Conservation (phyloP, 2,797 vertebrate genomes). For the Agapornis canus region DNA sequence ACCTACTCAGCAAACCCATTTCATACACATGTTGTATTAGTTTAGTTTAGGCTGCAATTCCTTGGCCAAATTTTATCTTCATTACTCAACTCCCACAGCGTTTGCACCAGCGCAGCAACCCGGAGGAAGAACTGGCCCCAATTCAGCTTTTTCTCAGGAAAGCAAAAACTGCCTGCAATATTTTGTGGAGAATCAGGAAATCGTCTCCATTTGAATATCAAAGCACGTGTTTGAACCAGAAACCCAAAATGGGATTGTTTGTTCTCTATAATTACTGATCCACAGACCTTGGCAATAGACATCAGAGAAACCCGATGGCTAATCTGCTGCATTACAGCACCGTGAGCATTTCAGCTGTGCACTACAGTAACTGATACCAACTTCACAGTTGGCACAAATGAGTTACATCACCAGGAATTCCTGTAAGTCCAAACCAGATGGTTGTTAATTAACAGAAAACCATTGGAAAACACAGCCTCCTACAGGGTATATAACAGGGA, state of each 20-base stretch:
- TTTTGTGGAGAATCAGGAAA: background rate
- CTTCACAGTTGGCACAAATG: background rate
- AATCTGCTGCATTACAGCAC: background rate
- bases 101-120: background rate
- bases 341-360: background rate
- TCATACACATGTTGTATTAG: background rate
- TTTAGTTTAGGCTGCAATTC: constrained; percentile 5
- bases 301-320: background rate
- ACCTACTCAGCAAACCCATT: background rate
- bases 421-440: background rate
- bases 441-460: constrained; percentile 20
- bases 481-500: background rate
- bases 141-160: background rate
- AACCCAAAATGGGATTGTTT: background rate
- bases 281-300: background rate
- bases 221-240: background rate
- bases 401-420: background rate
- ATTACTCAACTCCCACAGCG: background rate
- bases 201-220: background rate
- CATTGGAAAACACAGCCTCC: background rate
- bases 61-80: background rate
- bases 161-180: background rate
- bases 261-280: background rate
- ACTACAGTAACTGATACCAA: background rate
- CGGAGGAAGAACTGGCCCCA: background rate